A percentile compares a stretch with the other conserved stretches of the same genome.
Evolutionary conservation across 2,113 vertebrate genomes (phyloP).

Genomic region (Amazona guildingii): DNA sequence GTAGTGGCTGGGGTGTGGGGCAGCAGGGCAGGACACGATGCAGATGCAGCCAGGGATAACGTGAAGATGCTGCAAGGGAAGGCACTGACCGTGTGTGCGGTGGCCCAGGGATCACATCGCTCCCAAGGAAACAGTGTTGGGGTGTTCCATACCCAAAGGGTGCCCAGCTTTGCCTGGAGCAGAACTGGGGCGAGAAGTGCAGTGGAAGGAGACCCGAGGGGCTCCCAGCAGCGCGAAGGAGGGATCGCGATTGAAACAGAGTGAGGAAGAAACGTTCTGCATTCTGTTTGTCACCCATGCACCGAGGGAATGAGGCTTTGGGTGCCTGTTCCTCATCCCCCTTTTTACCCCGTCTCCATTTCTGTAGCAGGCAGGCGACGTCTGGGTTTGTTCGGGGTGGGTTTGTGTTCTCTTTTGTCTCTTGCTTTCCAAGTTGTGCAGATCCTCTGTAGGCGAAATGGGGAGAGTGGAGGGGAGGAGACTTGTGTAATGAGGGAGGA

Average conservation of each 20-base stretch:
- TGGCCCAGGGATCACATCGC: fast-evolving
- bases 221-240: not conserved
- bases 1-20: not conserved
- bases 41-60: fast-evolving
- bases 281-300: fast-evolving
- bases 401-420: conserved; percentile 9
- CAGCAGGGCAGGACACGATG: not conserved
- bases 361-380: not conserved
- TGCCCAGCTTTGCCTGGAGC: not conserved
- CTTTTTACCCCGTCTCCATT: not conserved
- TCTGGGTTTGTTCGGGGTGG: not conserved
- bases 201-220: not conserved
- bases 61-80: fast-evolving
- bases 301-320: fast-evolving
- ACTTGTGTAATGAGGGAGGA: conserved; percentile 21
- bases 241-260: not conserved
- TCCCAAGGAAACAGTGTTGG: fast-evolving
- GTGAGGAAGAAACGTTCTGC: not conserved
- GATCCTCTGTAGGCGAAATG: not conserved
- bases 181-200: not conserved
- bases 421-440: not conserved
- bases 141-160: not conserved
- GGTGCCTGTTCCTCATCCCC: fast-evolving
- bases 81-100: fast-evolving
- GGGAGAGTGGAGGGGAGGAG: conserved; percentile 36